phyloP scores from a whole-genome alignment of 2,888 invertebrate genomes.

The Chironomus tentans region DNA sequence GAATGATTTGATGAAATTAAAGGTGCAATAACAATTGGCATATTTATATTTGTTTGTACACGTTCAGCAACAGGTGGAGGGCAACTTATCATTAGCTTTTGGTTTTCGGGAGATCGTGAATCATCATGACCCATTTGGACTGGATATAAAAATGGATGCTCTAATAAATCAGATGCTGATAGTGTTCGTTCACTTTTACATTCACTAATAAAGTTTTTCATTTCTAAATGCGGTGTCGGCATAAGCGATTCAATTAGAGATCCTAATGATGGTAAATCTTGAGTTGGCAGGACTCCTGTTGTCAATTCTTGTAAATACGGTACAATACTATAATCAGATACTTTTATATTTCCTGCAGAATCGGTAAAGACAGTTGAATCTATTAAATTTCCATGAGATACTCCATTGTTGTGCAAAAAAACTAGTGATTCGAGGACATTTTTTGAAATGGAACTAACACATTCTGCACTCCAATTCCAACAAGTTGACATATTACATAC shows the following conservation, averaged over 20 bases:
- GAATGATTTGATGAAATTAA: slow-evolving; percentile 47
- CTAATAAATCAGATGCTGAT: slow-evolving; percentile 65
- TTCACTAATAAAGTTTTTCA: slow-evolving; percentile 38
- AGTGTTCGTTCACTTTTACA: slow-evolving; percentile 46
- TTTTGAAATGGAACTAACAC: slow-evolving; percentile 47
- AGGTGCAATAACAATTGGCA: neutral
- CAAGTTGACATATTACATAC: slow-evolving; percentile 37
- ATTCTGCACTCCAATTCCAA: slow-evolving; percentile 43
- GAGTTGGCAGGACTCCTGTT: slow-evolving; percentile 35
- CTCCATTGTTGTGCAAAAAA: slow-evolving; percentile 70
- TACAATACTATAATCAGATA: slow-evolving; percentile 40
- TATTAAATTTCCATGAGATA: slow-evolving; percentile 74
- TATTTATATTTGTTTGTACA: neutral
- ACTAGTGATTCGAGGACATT: slow-evolving; percentile 67
- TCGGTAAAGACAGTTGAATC: slow-evolving; percentile 66
- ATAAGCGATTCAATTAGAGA: slow-evolving; percentile 38
- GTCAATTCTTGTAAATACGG: slow-evolving; percentile 38
- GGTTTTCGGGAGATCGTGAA: neutral
- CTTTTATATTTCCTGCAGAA: slow-evolving; percentile 46
- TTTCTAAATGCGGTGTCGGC: slow-evolving; percentile 37
- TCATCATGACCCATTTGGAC: neutral
- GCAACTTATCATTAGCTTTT: neutral
- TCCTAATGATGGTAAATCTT: slow-evolving; percentile 41
- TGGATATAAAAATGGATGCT: slow-evolving; percentile 63
- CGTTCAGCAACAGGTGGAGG: neutral